phyloP scores from a whole-genome alignment of 1,140 invertebrate genomes.

The Drosophila pseudoobscura region DNA sequence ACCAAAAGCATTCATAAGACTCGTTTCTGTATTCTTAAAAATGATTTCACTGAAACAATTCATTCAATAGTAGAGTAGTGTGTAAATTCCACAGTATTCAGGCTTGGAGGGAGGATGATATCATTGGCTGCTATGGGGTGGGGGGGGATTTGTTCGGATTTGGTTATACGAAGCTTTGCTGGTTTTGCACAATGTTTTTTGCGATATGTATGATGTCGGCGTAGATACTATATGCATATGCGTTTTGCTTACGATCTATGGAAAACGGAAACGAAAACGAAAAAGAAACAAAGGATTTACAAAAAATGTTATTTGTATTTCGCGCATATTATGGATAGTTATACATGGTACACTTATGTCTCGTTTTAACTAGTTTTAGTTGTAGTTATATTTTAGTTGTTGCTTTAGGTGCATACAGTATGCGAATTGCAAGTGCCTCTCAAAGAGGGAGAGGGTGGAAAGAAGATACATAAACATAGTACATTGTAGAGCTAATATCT shows the following conservation, averaged over 20 bases:
- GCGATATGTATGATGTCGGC: conserved; percentile 75
- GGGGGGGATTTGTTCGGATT: conserved; percentile 27
- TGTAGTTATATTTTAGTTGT: conserved; percentile 40
- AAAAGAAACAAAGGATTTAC: conserved; percentile 56
- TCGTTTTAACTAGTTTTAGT: conserved; percentile 45
- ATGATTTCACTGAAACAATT: conserved; percentile 41
- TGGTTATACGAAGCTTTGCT: conserved; percentile 54
- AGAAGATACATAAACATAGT: conserved; percentile 54
- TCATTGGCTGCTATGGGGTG: conserved; percentile 12
- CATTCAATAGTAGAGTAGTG: conserved; percentile 26
- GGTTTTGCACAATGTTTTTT: conserved; percentile 65
- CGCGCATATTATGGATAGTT: conserved; percentile 62
- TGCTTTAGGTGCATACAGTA: conserved; percentile 62
- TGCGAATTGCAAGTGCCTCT: conserved; percentile 72
- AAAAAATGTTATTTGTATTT: conserved; percentile 76
- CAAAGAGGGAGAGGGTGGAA: conserved; percentile 24
- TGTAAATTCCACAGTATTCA: conserved; percentile 59
- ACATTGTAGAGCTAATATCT: conserved; percentile 42
- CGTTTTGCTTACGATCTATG: conserved; percentile 53
- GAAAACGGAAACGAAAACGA: conserved; percentile 33
- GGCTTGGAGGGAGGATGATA: conserved; percentile 48
- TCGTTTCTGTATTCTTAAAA: conserved; percentile 69
- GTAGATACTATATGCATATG: conserved; percentile 50
- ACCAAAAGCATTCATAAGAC: conserved; percentile 83
- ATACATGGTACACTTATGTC: conserved; percentile 60